Base-by-base conservation (phyloP, 2,113 vertebrate species). In the Leuciscus idus region DNA sequence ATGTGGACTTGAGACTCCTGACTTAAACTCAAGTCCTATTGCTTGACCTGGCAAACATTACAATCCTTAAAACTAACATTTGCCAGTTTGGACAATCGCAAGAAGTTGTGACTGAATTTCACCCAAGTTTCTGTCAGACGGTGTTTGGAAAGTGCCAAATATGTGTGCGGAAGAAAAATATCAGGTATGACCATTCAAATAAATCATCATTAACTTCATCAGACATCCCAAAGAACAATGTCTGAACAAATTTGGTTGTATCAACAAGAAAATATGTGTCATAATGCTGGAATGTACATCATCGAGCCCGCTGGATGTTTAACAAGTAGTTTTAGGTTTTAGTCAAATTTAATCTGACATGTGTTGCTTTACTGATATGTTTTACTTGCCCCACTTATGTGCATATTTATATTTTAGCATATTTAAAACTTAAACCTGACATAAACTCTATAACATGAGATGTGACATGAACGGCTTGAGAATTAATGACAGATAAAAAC, bases 1-100 rank as follows among this genome's bases (percentile, higher is more conserved):
- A 81, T 11, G 79, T 46, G 81, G 81, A 83, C 64, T 83, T 83
- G 64, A 83, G 28, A 83, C 81, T 77, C 75, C 43, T 48, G 59
- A 81, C n/a, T 64, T 64, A 26, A 66, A 66, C 59, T 66, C 79
- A 36, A 19, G 28, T 83, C 64, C 36, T 83, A 23, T n/a, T n/a
- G 79, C 39, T 66, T 66, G 26, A 52, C 46, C 28, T 79, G 81
- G 46, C 64, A 70, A 83, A 36, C 28, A 66, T 70, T 36, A 68
- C 28, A 72, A 21, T 83, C 36, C 21, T 81, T 36, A 52, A 68
- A 46, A 70, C 39, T 33, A 55, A 78, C 26, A 55, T 82, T 30
- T 50, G 4, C 43, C 80, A 68, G n/a, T 52, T 83, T 2, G n/a
- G 62, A 68, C 62, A 82, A 82, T 28, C 6, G 17, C 17, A 39